These are phyloP conservation scores for Amiota communis DNA, from an alignment of 2,888 invertebrate genomes.

Conservation along the genomic window DNA sequence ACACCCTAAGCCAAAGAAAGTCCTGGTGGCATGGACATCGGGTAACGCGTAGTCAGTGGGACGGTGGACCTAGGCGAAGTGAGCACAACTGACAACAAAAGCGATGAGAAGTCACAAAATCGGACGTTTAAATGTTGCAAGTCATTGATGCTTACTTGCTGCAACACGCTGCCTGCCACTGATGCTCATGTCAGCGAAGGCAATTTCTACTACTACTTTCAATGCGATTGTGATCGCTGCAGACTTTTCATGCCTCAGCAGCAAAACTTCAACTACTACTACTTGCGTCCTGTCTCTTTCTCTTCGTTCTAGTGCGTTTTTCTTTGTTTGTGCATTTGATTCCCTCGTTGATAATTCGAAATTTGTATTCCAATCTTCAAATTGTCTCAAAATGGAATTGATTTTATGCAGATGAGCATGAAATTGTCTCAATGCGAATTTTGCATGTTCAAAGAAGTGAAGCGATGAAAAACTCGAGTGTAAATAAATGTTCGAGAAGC, in stretches of 20 bases:
- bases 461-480: slow-evolving; percentile 40
- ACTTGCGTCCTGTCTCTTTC: slow-evolving; percentile 29
- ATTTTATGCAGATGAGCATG: slow-evolving; percentile 74
- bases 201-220: slow-evolving; percentile 35
- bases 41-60: slow-evolving; percentile 15
- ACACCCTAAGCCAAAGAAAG: slow-evolving; percentile 2
- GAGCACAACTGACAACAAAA: slow-evolving; percentile 4
- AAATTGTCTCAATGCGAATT: slow-evolving; percentile 69
- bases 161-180: neutral
- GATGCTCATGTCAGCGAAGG: neutral
- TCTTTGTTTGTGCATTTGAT: slow-evolving; percentile 42
- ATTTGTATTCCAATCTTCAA: slow-evolving; percentile 74
- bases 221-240: slow-evolving; percentile 58
- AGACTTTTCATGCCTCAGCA: slow-evolving; percentile 15
- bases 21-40: slow-evolving; percentile 27
- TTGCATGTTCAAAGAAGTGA: slow-evolving; percentile 48
- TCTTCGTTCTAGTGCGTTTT: slow-evolving; percentile 8
- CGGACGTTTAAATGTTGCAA: slow-evolving; percentile 34
- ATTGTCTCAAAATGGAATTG: slow-evolving; percentile 74
- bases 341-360: slow-evolving; percentile 71
- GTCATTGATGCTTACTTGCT: neutral
- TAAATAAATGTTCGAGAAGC: slow-evolving; percentile 59
- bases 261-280: slow-evolving; percentile 33
- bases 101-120: slow-evolving; percentile 32
- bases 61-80: slow-evolving; percentile 6